These are phyloP conservation scores for Drosophila yooni DNA, from an alignment of 2,888 invertebrate genomes.

Conservation along the genomic window DNA sequence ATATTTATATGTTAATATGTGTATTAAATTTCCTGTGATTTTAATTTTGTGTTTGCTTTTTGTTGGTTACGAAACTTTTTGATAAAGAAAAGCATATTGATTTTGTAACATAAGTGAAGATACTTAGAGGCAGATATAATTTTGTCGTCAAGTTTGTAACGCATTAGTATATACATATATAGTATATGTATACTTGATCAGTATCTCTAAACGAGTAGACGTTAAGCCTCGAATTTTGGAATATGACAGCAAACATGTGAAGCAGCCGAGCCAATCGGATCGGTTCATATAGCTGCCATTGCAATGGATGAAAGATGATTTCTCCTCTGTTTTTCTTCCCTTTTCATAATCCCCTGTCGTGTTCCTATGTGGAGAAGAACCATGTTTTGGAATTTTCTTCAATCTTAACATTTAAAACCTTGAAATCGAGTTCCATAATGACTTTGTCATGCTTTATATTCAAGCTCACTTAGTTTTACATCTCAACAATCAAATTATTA, in stretches of 20 bases:
- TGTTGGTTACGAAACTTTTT: not conserved
- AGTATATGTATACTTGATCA: not conserved
- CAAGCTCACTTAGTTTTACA: not conserved
- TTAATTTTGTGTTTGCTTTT: not conserved
- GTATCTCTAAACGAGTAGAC: rapidly evolving
- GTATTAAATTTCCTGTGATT: not conserved
- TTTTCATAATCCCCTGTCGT: not conserved
- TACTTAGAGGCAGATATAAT: not conserved
- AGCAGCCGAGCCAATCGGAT: rapidly evolving
- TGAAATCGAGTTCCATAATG: not conserved
- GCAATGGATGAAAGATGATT: not conserved
- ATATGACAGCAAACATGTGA: not conserved
- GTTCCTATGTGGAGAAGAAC: not conserved
- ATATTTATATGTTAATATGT: not conserved
- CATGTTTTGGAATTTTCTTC: rapidly evolving
- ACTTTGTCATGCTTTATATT: not conserved
- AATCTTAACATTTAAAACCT: not conserved
- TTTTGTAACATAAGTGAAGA: not conserved
- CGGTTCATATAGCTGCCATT: not conserved
- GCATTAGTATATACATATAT: not conserved
- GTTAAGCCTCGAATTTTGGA: not conserved
- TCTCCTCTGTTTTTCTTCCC: not conserved
- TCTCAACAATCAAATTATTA: not conserved
- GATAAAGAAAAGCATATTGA: not conserved
- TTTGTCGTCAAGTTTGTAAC: not conserved